A percentile compares a stretch with the other conserved stretches of the same genome.
Conservation (phyloP, 2,888 invertebrate genomes). For the Chalcosyrphus nemorum region DNA sequence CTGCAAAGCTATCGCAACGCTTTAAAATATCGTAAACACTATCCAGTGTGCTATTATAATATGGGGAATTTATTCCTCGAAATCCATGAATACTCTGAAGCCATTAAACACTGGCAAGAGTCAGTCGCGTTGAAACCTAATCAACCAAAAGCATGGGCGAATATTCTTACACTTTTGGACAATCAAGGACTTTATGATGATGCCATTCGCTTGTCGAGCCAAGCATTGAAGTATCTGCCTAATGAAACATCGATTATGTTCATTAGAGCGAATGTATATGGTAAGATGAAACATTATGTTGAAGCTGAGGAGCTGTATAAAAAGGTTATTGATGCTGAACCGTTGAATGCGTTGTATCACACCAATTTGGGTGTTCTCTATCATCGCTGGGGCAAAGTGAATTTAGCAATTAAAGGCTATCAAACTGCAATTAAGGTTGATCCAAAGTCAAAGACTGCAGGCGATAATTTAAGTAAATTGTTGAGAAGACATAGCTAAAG, state of each 20-base stretch:
- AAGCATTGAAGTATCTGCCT: conserved; percentile 88
- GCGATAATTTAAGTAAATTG: conserved; percentile 86
- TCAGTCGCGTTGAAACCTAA: conserved; percentile 90
- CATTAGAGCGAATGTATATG: conserved; percentile 93
- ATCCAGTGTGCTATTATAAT: conserved; percentile 97
- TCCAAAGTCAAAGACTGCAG: conserved; percentile 87
- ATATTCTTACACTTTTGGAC: conserved; percentile 92
- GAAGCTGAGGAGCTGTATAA: conserved; percentile 92
- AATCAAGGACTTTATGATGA: conserved; percentile 87
- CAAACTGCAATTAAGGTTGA: conserved; percentile 88
- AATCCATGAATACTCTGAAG: conserved; percentile 87
- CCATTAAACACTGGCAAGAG: conserved; percentile 91
- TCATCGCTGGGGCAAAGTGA: conserved; percentile 93
- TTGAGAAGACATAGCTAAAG: conserved; percentile 69
- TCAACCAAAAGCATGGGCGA: conserved; percentile 95
- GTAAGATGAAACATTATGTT: conserved; percentile 89
- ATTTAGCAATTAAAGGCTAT: conserved; percentile 89
- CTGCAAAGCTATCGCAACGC: conserved; percentile 91
- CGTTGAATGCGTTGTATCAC: conserved; percentile 90
- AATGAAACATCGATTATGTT: conserved; percentile 91
- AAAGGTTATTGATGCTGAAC: conserved; percentile 87
- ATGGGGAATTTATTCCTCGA: conserved; percentile 96
- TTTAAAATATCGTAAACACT: conserved; percentile 88
- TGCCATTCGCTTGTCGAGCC: conserved; percentile 87
- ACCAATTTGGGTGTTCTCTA: conserved; percentile 97